Conservation (phyloP, 2,888 invertebrate genomes). For the Papilio elwesi region DNA sequence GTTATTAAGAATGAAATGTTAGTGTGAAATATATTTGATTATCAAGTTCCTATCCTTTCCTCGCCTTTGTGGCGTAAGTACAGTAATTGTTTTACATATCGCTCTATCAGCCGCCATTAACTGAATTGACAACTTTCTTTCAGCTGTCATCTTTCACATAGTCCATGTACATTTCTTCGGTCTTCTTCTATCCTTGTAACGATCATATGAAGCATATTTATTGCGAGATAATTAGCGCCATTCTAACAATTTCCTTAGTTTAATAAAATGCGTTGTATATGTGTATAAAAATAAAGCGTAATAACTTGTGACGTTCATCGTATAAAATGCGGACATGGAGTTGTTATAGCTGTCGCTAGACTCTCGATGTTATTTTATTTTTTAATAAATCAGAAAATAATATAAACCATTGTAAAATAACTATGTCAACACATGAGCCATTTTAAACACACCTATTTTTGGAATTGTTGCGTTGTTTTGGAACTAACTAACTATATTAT, state of each 20-base stretch:
- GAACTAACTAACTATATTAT: too few relatives aligned
- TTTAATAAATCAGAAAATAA: not conserved
- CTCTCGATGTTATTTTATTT: conserved; percentile 6
- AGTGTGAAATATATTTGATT: too few relatives aligned
- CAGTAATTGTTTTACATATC: too few relatives aligned
- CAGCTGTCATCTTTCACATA: too few relatives aligned
- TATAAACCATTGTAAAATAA: not conserved
- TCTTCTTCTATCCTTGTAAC: too few relatives aligned
- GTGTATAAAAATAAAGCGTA: not conserved
- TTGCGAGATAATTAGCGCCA: not conserved
- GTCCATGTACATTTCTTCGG: too few relatives aligned
- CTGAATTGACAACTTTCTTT: too few relatives aligned
- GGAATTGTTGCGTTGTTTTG: too few relatives aligned
- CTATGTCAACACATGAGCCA: not conserved
- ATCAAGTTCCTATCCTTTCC: too few relatives aligned
- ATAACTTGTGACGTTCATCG: not conserved
- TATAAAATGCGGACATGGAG: conserved; percentile 6
- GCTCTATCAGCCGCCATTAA: too few relatives aligned
- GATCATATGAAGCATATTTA: not conserved
- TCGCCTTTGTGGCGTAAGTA: too few relatives aligned
- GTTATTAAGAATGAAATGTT: too few relatives aligned
- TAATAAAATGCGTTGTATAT: conserved; percentile 6
- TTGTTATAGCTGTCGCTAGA: not conserved
- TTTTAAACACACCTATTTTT: not conserved
- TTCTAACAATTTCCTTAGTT: conserved; percentile 1